These are phyloP conservation scores for Euphonia xanthogaster DNA, from an alignment of 2,797 vertebrate species.

Conservation along the genomic window DNA sequence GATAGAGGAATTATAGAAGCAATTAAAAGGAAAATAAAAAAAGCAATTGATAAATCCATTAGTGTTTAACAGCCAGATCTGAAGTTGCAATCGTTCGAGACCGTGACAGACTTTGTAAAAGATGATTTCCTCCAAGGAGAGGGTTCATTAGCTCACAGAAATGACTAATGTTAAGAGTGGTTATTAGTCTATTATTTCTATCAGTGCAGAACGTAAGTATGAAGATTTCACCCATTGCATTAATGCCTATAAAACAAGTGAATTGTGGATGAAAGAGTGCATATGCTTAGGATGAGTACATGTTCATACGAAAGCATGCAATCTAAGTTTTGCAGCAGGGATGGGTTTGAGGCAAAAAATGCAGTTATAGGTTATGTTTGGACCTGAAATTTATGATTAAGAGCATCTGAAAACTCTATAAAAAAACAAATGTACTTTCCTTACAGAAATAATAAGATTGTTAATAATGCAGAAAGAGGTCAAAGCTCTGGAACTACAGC, in stretches of 20 bases:
- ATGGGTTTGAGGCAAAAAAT: neutral
- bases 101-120: neutral
- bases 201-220: neutral
- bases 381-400: neutral
- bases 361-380: neutral
- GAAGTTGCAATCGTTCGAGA: neutral
- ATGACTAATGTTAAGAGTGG: neutral
- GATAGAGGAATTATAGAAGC: neutral
- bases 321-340: neutral
- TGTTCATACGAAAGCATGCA: neutral
- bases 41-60: neutral
- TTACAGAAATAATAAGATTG: neutral
- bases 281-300: neutral
- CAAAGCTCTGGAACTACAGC: neutral
- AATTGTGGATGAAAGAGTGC: neutral
- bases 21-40: neutral
- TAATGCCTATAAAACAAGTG: neutral
- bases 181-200: conserved; percentile 19
- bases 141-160: conserved; percentile 22
- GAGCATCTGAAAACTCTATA: neutral
- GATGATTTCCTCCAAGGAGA: conserved; percentile 24
- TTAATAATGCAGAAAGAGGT: neutral
- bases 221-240: neutral
- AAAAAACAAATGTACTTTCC: neutral
- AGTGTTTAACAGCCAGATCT: neutral